Evolutionary conservation across 2,113 vertebrate species (phyloP), one percentile per base, ranked within the genome.

Genomic region (Salvelinus namaycush): DNA sequence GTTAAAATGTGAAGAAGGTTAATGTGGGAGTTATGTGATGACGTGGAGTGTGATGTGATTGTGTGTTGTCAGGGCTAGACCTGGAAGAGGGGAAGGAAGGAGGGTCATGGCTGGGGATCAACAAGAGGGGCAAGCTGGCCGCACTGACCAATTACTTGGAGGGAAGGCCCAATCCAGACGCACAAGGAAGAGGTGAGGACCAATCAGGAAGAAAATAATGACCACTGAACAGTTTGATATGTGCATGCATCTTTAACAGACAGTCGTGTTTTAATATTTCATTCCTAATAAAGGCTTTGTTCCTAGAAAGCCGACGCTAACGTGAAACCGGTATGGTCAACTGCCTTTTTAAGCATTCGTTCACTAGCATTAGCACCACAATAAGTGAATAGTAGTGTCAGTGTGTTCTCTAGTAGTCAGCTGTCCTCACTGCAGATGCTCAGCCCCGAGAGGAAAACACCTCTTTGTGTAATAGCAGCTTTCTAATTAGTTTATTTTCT

Each of bases 81-180:
- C 93, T 96, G 94, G 97, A 98, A 74, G 92, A 93, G 82, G 96
- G 97, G 18, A 97, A 93, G 84, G 96, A 97, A 93, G 97, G 98
- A 24, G 98, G 98, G 2, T 96, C 98, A 0, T 99, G 98, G 98
- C 92, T 99, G 79, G 97, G 98, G 51, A 95, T 99, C 89, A 98
- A 77, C 89, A 98, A 94, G 24, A 91, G 93, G 64, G 97, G 98
- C 59, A 97, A 96, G 85, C 90, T 99, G 86, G 95, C 96, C 0
- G 95, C 95, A 0, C 93, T 99, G 83, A 99, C 98, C 74, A 99
- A 99, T 91, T 99, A 97, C 76, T 85, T 99, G 92, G 96, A 99
- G 70, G 93, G 94, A 0, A 85, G 57, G 60, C 87, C 76, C 48
- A 95, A 97, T 79, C 91, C 84, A 20, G 92, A 96, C 0, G 94